Evolutionary conservation across 2,797 vertebrate species (phyloP), one percentile per base, ranked within the genome.

Genomic region (Mormyrus proboscirostris): DNA sequence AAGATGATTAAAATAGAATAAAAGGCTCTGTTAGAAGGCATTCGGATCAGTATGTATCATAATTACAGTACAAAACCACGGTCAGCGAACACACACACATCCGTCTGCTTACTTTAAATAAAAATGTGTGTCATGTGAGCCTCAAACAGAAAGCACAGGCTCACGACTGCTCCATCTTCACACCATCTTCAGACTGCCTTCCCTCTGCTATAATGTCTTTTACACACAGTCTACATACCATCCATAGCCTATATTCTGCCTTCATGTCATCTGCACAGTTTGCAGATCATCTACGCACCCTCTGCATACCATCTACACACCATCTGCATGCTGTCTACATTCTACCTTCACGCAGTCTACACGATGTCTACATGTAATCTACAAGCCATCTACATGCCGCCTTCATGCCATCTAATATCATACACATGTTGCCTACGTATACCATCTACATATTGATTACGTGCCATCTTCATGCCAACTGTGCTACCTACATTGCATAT

Each of bases 41-140:
- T n/a, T 44, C 76, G 47, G 76, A 82, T 82, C 76, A 82, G 76
- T n/a, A 82, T 82, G 41, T 44, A 82, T 82, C 76, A 82, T 82
- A 82, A 82, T 82, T 82, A 82, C 41, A 82, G 76, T 82, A 82
- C 76, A 82, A 47, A 47, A 82, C 76, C 41, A 82, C 41, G 41
- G 76, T 82, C 41, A 82, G 76, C 8, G 6, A 38, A 5, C 59
- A 62, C 38, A 41, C 5, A 79, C 73, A 79, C 73, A 41, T n/a
- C 38, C 6, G 5, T 44, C 73, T 41, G 38, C 38, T 19, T 7
- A 38, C 73, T 44, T 79, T 44, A 44, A 79, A 79, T 79, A 38
- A 79, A 44, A 79, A 44, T 79, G 73, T 44, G 19, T 79, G 73
- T 44, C 1, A 1, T 79, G 16, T 79, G 73, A 76, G 5, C 12